These are phyloP conservation scores for Lophius piscatorius DNA, from an alignment of 2,113 vertebrate genomes.

Conservation along the genomic window DNA sequence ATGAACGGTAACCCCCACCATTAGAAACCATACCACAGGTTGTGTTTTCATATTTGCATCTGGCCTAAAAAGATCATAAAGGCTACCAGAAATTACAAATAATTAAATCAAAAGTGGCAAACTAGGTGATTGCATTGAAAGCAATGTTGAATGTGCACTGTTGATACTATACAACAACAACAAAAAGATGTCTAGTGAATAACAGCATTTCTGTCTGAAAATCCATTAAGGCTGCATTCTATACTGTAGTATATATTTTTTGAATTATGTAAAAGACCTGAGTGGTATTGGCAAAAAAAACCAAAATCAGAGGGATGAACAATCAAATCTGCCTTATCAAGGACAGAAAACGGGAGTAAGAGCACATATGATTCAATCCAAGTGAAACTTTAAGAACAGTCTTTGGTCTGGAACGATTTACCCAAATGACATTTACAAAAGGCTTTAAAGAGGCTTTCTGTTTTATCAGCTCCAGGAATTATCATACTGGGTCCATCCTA, in stretches of 20 bases:
- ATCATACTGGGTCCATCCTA: constrained; percentile 89
- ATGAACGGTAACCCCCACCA: constrained; percentile 35
- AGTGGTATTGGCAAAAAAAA: constrained; percentile 56
- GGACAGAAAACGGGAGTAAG: not conserved
- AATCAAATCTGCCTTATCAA: constrained; percentile 19
- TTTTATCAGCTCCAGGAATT: constrained; percentile 86
- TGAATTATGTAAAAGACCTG: constrained; percentile 61
- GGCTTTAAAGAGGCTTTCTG: not conserved
- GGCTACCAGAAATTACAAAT: constrained; percentile 33
- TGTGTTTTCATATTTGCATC: constrained; percentile 14
- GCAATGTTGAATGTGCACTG: constrained; percentile 55
- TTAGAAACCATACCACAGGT: constrained; percentile 43
- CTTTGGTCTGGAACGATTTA: constrained; percentile 61
- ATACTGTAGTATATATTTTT: constrained; percentile 35
- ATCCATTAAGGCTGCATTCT: constrained; percentile 23
- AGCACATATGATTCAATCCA: constrained; percentile 11
- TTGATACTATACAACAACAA: constrained; percentile 58
- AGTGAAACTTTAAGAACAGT: constrained; percentile 9
- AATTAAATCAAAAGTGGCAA: constrained; percentile 59
- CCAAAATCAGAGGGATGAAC: constrained; percentile 16
- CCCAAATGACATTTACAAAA: constrained; percentile 5
- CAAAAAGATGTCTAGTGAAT: constrained; percentile 65
- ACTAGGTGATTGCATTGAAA: constrained; percentile 48
- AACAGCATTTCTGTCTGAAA: constrained; percentile 49
- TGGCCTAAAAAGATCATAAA: constrained; percentile 13